Evolutionary conservation across 2,113 vertebrate species (phyloP).

Genomic region (Eupsittula cactorum): DNA sequence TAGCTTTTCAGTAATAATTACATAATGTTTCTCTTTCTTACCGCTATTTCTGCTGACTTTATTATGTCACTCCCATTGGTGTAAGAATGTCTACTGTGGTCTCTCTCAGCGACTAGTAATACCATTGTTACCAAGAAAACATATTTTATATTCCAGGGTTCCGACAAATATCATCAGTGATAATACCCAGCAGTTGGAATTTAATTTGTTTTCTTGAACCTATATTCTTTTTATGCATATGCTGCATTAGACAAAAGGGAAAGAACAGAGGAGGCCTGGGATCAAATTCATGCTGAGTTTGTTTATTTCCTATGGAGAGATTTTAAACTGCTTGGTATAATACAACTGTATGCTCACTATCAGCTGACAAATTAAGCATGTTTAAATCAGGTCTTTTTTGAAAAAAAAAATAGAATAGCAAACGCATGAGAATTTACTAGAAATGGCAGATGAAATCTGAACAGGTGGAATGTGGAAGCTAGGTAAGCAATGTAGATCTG

Average conservation of each 20-base stretch:
- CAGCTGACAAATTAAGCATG: not conserved
- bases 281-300: constrained; percentile 21
- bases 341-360: constrained; percentile 14
- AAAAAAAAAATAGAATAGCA: not conserved
- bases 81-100: not conserved
- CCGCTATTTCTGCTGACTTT: not conserved
- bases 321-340: not conserved
- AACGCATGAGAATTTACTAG: not conserved
- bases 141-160: not conserved
- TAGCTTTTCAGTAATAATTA: not conserved
- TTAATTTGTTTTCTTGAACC: constrained; percentile 15
- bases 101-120: not conserved
- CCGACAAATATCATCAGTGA: not conserved
- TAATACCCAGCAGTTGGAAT: not conserved
- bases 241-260: not conserved
- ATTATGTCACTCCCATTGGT: not conserved
- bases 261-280: not conserved
- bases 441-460: not conserved
- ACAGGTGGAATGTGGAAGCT: not conserved
- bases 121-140: not conserved
- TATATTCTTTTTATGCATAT: not conserved
- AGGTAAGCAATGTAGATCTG: not conserved
- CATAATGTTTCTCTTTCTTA: not conserved
- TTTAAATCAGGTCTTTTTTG: not conserved
- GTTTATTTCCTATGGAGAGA: not conserved